Evolutionary conservation across 2,797 vertebrate species (phyloP), one percentile per base, ranked within the genome.

Genomic region (Coregonus suidteri): DNA sequence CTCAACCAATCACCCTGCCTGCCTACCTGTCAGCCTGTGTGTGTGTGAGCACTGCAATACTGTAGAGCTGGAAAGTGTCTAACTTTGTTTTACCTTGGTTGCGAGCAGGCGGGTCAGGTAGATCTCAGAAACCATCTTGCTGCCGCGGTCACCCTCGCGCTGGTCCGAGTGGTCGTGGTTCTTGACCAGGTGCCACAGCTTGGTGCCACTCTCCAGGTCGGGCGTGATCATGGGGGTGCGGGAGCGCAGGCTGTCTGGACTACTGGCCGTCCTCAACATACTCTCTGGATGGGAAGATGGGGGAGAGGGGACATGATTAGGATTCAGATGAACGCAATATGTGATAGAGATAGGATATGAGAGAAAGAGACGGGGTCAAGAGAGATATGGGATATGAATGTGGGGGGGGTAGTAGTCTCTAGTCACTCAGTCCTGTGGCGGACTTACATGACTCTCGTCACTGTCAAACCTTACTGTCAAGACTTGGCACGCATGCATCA

Each of bases 41-140:
- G 65, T 66, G 66, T 30, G 52, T 65, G 71, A 41, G 1, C 37
- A 7, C 37, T 13, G 9, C 9, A 47, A 11, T 13, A 9, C 41
- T 47, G 41, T 47, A 7, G 9, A 47, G 41, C 11, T 2, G 41
- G 2, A 2, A 47, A 11, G 41, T 47, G 41, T 47, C 41, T 13
- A 47, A 47, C 41, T 47, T 47, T 47, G 9, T 47, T 41, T 80
- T 0, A 56, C 20, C 96, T 99, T 99, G 71, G 98, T 99, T 79
- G 98, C 97, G 51, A 99, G 88, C 82, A 99, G 92, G 51, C 98
- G 93, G 1, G 98, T 99, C 91, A 99, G 92, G 91, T 99, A 99
- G 92, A 99, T 99, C 91, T 99, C 98, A 0, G 98, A 99, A 67
- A 99, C 97, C 97, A 99, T 99, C 94, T 99, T 99, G 94, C 98